Base-by-base conservation (phyloP, 2,797 vertebrate genomes). In the Coracias cyanogaster region DNA sequence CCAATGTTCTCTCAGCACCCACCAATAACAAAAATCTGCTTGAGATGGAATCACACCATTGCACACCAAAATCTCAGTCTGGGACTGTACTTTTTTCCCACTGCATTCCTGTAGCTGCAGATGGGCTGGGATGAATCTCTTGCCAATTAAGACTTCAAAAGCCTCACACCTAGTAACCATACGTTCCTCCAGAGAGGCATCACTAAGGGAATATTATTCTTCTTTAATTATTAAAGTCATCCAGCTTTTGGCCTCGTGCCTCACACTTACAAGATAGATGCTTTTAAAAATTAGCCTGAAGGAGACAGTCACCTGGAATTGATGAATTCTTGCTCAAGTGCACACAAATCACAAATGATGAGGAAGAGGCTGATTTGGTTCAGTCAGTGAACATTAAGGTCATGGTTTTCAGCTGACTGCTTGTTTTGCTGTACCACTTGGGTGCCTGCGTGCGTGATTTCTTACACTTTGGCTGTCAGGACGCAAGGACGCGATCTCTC, bases 101-200 rank as follows among this genome's bases (percentile, higher is more conserved):
- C 8, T 91, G 29, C 48, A 89, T 78, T 93, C 72, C 51, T 72
- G 37, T 31, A 93, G 61, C 72, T 49, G 45, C 17, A 48, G 86
- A 87, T 77, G 3, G 26, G 78, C 88, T 87, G 67, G 49, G 61
- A 89, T 58, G 7, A 80, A 95, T 87, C 69, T 80, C 81, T 65
- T 78, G 41, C 67, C 86, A 86, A 85, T 93, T 95, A 93, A 85
- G 72, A 77, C 69, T 92, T 92, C 90, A 96, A 95, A 95, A 84
- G 71, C 61, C 49, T 89, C 79, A 54, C 43, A 80, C 37, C 0
- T n/a, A 93, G 57, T 76, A 90, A 67, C 81, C 43, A 67, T 22
- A 65, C 37, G 48, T 92, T 85, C 28, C 74, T 93, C 78, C 65
- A 93, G 86, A 90, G 67, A 95, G 61, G 41, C 57, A 89, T 67